Evolutionary conservation across 2,888 invertebrate genomes (phyloP), one percentile per base, ranked within the genome.

Genomic region (Portevinia maculata): DNA sequence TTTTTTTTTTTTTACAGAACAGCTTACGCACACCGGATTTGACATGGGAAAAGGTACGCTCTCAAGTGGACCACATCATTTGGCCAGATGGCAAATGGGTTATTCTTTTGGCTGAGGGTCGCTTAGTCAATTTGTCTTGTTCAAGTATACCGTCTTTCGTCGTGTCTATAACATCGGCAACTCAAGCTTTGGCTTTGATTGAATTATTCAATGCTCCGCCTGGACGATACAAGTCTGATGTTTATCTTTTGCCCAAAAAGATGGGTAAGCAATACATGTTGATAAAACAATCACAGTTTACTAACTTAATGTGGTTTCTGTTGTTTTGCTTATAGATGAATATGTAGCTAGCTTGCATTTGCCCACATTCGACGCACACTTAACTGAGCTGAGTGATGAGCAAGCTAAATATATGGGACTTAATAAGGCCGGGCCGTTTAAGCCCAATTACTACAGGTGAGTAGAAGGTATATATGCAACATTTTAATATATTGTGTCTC

Each of bases 51-150:
- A 96, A 98, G 88, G 98, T 99, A 0, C 93, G 99, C 62, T 98
- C 98, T 28, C 98, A 99, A 92, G 99, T 99, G 46, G 99, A 99
- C 92, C 99, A 99, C 91, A 97, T 99, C 85, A 97, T 99, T 87
- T 99, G 98, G 98, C 98, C 98, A 8, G 98, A 97, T 91, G 97
- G 98, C 81, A 99, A 98, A 91, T 93, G 98, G 79, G 97, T 99
- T 86, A 96, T 98, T 64, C 92, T 98, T 15, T 92, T 98, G 79
- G 98, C 98, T 1, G 98, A 98, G 92, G 99, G 99, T 37, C 94
- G 99, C 3, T 93, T 99, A 59, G 98, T 99, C 59, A 99, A 99
- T 92, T 92, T 97, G 84, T 98, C 98, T 88, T 99, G 99, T 90
- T 99, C 98, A 21, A 98, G 98, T 90, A 94, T 99, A 88, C 98